Evolutionary conservation across 2,797 vertebrate species (phyloP), one percentile per base, ranked within the genome.

Genomic region (Acrossocheilus fasciatus): DNA sequence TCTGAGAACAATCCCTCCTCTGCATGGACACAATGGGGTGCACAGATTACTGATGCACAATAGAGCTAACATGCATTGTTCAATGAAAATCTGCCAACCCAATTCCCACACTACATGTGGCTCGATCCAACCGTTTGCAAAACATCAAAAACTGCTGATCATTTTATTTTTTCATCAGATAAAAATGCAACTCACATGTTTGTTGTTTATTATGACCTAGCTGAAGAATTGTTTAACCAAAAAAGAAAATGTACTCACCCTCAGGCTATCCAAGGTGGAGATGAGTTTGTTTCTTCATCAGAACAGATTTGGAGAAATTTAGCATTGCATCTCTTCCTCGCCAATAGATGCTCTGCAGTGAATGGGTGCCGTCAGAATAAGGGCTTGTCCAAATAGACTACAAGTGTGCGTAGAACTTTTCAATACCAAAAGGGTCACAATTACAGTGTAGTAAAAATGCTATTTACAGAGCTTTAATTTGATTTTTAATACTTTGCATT

Each of bases 21-120:
- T 66, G 59, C 73, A 36, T 6, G 34, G 43, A 14, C 43, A 84
- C 82, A 84, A 84, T 68, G 34, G 45, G 59, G 66, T 45, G 82
- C 82, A 84, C 59, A 84, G 82, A 84, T 76, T 84, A 76, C 43
- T 26, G 18, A 52, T 20, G 43, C 59, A 84, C 73, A 84, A 76
- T 66, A 84, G 82, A 84, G 72, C 82, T 7, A 66, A 84, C 72
- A 76, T 11, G 34, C 57, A 76, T 84, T 76, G 82, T 84, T 84
- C 9, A 52, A 75, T 4, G 57, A 66, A 84, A 84, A 84, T 75
- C 20, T 76, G 82, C 72, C 18, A 76, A 14, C 57, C 45, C 57
- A 20, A 76, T 76, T 84, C 82, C 82, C 82, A 84, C 57, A 84
- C 69, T 26, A 66, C 72, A 84, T 52, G 57, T 66, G 43, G 54